phyloP scores from a whole-genome alignment of 2,113 vertebrate genomes.

The Uria lomvia region DNA sequence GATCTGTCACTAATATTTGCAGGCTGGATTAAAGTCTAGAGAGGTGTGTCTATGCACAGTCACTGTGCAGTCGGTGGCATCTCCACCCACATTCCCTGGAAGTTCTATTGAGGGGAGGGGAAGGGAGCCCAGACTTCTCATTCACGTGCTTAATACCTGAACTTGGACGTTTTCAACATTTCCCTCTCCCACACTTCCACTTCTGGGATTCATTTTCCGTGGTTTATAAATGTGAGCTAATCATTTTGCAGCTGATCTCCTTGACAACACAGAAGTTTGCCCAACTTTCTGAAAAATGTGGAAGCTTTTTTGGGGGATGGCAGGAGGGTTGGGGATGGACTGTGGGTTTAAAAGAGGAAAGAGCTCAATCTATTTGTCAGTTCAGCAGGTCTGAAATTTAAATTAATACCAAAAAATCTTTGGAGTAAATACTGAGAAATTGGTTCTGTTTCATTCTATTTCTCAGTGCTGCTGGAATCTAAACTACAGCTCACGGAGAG shows the following conservation, averaged over 20 bases:
- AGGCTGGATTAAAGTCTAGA: not conserved
- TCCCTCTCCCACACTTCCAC: not conserved
- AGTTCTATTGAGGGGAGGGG: not conserved
- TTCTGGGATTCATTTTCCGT: rapidly evolving
- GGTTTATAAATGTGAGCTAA: not conserved
- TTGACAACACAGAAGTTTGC: not conserved
- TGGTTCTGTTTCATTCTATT: not conserved
- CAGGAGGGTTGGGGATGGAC: rapidly evolving
- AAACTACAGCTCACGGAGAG: not conserved
- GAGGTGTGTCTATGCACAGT: not conserved
- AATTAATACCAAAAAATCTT: not conserved
- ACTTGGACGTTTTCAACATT: not conserved
- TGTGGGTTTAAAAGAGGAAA: not conserved
- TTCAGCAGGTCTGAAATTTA: not conserved
- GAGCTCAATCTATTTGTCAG: not conserved
- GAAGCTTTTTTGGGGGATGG: not conserved
- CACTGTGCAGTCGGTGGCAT: not conserved
- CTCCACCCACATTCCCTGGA: not conserved
- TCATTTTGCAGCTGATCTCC: not conserved
- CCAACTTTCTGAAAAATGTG: not conserved
- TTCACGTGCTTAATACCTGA: not conserved
- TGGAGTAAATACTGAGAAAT: not conserved
- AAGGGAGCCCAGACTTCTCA: not conserved
- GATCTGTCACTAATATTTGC: not conserved
- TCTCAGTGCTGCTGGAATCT: not conserved